Conservation (phyloP, 1,140 invertebrate species). For the Lamellibrachia luymesi region DNA sequence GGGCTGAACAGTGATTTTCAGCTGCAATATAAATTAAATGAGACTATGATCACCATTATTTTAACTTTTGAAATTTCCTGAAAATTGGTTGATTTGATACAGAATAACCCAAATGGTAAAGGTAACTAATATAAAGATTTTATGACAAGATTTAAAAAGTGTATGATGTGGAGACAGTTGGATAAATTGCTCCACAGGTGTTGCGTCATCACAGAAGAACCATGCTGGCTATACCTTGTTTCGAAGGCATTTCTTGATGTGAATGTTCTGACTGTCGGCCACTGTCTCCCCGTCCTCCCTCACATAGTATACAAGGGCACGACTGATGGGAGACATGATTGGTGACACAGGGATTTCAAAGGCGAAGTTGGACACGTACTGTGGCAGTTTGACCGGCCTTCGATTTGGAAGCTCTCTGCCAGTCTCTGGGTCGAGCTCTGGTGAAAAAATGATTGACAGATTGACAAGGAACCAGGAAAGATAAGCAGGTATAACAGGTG, state of each 20-base stretch:
- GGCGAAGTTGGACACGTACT: neutral
- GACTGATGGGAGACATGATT: slow-evolving; percentile 39
- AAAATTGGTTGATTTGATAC: too few relatives aligned
- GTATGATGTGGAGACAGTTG: too few relatives aligned
- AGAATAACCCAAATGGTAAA: neutral
- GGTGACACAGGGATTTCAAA: slow-evolving; percentile 37
- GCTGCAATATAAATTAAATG: too few relatives aligned
- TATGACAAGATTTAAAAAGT: too few relatives aligned
- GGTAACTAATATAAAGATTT: too few relatives aligned
- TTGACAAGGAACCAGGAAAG: too few relatives aligned
- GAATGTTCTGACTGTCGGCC: slow-evolving; percentile 58
- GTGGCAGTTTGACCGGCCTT: neutral
- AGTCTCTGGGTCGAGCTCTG: neutral
- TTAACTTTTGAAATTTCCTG: too few relatives aligned
- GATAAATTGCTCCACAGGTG: too few relatives aligned
- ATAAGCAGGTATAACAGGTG: too few relatives aligned
- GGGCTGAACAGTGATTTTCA: too few relatives aligned
- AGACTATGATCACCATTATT: too few relatives aligned
- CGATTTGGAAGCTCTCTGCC: neutral
- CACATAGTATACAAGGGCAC: slow-evolving; percentile 73
- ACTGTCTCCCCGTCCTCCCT: slow-evolving; percentile 72
- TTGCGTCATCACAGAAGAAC: neutral
- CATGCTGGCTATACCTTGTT: slow-evolving; percentile 57
- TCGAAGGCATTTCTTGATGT: slow-evolving; percentile 62
- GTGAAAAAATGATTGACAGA: neutral